A percentile compares a stretch with the other conserved stretches of the same genome.
These are phyloP conservation scores for Dolomedes plantarius DNA, from an alignment of 2,888 invertebrate genomes.

Conservation along the genomic window DNA sequence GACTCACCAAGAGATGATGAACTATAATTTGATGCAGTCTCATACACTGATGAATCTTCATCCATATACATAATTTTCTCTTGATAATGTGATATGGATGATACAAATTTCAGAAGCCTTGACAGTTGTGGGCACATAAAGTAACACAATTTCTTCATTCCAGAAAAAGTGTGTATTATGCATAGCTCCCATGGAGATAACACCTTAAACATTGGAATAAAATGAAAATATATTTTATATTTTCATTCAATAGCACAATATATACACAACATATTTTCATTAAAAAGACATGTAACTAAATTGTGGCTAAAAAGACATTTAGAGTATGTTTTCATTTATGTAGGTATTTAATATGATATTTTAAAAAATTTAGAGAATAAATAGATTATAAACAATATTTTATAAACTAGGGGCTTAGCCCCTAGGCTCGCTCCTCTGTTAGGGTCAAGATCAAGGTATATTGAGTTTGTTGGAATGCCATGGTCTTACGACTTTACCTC, in stretches of 20 bases:
- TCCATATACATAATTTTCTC: constrained; percentile 34
- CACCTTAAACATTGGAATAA: neutral
- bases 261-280: too few relatives aligned
- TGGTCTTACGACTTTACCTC: too few relatives aligned
- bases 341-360: too few relatives aligned
- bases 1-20: neutral
- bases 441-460: too few relatives aligned
- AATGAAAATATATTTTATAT: neutral
- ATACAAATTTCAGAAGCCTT: constrained; percentile 41
- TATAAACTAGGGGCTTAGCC: too few relatives aligned
- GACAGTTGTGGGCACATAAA: constrained; percentile 51
- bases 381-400: too few relatives aligned
- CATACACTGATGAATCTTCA: constrained; percentile 11
- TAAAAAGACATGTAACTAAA: too few relatives aligned
- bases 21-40: neutral
- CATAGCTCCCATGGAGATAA: constrained; percentile 12
- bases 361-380: too few relatives aligned
- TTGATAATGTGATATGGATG: constrained; percentile 7
- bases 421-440: too few relatives aligned
- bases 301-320: too few relatives aligned
- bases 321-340: too few relatives aligned
- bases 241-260: neutral
- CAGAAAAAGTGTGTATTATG: constrained; percentile 8
- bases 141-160: constrained; percentile 11
- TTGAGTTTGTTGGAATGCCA: too few relatives aligned